Conservation (phyloP, 2,888 invertebrate species). For the Dorcus hopei region DNA sequence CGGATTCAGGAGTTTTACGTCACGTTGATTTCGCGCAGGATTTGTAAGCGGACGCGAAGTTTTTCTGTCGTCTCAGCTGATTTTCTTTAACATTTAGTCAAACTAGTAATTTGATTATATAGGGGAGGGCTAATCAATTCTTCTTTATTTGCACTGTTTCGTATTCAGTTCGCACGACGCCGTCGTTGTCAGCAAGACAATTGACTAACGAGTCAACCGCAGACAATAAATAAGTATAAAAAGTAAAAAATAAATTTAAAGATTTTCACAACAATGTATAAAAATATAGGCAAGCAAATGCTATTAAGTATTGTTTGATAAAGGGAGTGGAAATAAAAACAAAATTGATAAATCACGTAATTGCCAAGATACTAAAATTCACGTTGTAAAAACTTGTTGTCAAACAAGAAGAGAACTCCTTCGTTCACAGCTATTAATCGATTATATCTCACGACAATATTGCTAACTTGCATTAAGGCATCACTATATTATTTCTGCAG, state of each 20-base stretch:
- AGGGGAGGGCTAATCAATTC: constrained; percentile 22
- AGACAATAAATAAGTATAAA: constrained; percentile 3
- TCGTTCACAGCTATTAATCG: constrained; percentile 1
- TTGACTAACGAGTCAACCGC: constrained; percentile 23
- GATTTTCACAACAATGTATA: not conserved
- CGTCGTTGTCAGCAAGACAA: constrained; percentile 23
- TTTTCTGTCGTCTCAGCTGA: constrained; percentile 22
- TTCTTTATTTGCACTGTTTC: constrained; percentile 20
- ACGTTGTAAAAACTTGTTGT: too few relatives aligned
- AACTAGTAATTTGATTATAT: constrained; percentile 27
- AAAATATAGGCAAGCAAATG: too few relatives aligned
- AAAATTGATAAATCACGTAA: too few relatives aligned
- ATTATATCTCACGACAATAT: constrained; percentile 15
- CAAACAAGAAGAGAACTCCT: not conserved
- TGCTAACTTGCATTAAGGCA: constrained; percentile 19
- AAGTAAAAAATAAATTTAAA: not conserved
- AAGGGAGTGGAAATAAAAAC: too few relatives aligned
- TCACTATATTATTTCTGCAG: constrained; percentile 31
- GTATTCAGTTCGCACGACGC: constrained; percentile 17
- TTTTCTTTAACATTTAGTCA: constrained; percentile 24
- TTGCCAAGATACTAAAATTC: too few relatives aligned
- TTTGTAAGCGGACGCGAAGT: constrained; percentile 3
- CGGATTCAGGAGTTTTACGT: constrained; percentile 13
- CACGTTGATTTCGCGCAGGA: constrained; percentile 6
- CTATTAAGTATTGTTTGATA: too few relatives aligned